phyloP scores from a whole-genome alignment of 2,113 vertebrate genomes.

The Hippopotamus amphibius region DNA sequence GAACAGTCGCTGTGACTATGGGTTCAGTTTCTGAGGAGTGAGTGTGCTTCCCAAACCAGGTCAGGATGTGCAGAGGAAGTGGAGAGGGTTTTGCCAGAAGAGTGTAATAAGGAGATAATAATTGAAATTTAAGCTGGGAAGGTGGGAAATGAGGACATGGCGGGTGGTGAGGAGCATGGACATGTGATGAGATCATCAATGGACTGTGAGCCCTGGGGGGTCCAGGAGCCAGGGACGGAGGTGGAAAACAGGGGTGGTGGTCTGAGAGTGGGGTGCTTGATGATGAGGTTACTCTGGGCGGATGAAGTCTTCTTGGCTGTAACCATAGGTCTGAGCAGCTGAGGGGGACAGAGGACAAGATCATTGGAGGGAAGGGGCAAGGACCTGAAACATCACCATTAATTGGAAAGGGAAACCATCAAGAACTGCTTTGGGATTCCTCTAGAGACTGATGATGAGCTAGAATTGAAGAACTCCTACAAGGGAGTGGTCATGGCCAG shows the following conservation, averaged over 20 bases:
- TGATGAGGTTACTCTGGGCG: background rate
- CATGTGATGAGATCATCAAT: background rate
- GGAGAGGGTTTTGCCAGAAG: background rate
- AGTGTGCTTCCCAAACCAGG: background rate
- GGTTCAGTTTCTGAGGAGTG: background rate
- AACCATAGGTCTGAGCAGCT: background rate
- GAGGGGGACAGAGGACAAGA: background rate
- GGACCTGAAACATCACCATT: background rate
- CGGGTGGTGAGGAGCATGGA: background rate
- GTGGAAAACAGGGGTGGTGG: background rate
- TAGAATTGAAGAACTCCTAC: background rate
- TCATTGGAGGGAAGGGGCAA: background rate
- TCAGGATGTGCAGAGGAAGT: background rate
- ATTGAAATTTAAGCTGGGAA: background rate
- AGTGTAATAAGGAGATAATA: background rate
- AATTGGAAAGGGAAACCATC: background rate
- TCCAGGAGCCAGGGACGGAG: background rate
- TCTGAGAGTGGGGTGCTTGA: background rate
- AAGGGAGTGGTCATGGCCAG: background rate
- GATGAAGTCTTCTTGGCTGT: background rate
- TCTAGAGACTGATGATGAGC: background rate
- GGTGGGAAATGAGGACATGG: background rate
- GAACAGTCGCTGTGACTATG: background rate
- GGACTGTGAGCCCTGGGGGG: background rate
- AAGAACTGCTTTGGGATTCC: background rate